These are phyloP conservation scores for Chaetura pelagica DNA, from an alignment of 2,113 vertebrate species.

Conservation along the genomic window DNA sequence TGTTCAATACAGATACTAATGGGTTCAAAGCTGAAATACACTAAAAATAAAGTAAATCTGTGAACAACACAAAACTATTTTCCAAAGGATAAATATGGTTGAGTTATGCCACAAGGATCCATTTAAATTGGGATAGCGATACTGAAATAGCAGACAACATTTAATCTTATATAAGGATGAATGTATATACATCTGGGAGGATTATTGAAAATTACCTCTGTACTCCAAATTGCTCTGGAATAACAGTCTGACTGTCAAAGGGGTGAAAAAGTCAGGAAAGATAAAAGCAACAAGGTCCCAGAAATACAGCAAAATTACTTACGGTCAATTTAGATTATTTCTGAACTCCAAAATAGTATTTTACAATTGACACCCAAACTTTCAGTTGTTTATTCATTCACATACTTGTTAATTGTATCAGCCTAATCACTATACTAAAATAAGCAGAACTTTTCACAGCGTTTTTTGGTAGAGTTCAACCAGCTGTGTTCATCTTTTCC, in stretches of 20 bases:
- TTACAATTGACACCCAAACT: neutral
- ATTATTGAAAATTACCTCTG: neutral
- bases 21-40: constrained; percentile 11
- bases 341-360: constrained; percentile 23
- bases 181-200: neutral
- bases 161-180: neutral
- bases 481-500: constrained; percentile 10
- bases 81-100: neutral
- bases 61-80: neutral
- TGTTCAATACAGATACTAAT: constrained; percentile 64
- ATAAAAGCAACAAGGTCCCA: neutral
- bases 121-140: neutral
- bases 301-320: neutral
- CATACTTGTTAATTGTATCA: neutral
- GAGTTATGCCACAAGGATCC: neutral
- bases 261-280: neutral
- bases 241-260: neutral
- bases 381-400: neutral
- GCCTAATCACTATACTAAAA: neutral
- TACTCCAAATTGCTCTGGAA: neutral
- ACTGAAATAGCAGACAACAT: neutral
- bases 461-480: constrained; percentile 46
- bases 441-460: constrained; percentile 3
- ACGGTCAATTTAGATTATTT: constrained; percentile 33
- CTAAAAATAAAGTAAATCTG: neutral